Percentiles rank a stretch among this genome's conserved stretches.
phyloP scores from a whole-genome alignment of 2,113 vertebrate genomes.

The Mesocricetus auratus region DNA sequence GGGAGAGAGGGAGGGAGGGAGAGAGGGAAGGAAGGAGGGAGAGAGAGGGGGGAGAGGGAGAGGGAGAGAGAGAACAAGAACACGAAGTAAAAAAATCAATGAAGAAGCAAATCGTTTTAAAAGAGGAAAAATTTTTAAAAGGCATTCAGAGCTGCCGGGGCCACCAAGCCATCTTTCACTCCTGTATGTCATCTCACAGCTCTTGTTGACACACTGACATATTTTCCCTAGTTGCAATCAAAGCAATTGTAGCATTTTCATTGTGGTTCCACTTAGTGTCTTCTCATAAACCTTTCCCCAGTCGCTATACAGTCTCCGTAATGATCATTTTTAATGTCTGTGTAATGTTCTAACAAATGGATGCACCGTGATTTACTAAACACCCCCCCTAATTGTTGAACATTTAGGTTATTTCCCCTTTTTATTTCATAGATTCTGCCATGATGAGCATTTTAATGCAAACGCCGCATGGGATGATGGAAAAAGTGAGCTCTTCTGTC shows the following conservation, averaged over 20 bases:
- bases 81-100: not conserved
- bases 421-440: conserved; percentile 64
- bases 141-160: no score
- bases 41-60: not conserved
- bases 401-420: conserved; percentile 72
- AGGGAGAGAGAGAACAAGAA: not conserved
- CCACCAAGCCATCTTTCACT: conserved; percentile 53
- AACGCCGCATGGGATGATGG: conserved; percentile 47
- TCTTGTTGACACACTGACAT: conserved; percentile 79
- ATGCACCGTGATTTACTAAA: conserved; percentile 73
- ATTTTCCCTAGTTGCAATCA: conserved; percentile 65
- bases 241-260: conserved; percentile 68
- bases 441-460: conserved; percentile 72
- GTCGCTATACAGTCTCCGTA: conserved; percentile 69
- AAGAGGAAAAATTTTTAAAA: not conserved
- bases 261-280: conserved; percentile 65
- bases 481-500: conserved; percentile 34
- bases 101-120: conserved; percentile 30
- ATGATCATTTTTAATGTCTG: conserved; percentile 79
- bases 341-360: conserved; percentile 79
- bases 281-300: conserved; percentile 77
- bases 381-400: conserved; percentile 74
- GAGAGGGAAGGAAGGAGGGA: no score
- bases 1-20: no score
- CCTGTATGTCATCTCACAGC: conserved; percentile 34